These are phyloP conservation scores for Damaliscus lunatus DNA, from an alignment of 2,113 vertebrate genomes.

Conservation along the genomic window DNA sequence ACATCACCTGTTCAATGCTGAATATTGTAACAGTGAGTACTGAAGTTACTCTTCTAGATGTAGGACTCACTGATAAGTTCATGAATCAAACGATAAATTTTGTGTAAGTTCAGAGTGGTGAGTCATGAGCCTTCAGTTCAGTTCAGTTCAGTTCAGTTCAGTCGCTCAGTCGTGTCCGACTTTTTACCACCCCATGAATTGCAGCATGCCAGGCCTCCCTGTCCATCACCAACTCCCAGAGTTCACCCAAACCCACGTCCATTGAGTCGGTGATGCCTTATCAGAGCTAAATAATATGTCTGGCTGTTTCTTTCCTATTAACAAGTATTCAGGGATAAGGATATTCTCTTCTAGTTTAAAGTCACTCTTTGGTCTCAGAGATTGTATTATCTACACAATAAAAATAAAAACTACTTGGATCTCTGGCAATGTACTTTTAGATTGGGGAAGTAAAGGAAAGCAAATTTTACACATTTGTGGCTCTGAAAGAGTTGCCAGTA, in stretches of 20 bases:
- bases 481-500: slow-evolving; percentile 22
- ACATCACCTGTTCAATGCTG: background rate
- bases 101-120: background rate
- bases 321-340: background rate
- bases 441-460: background rate
- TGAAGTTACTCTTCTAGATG: slow-evolving; percentile 1
- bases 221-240: too few species aligned
- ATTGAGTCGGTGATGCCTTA: background rate
- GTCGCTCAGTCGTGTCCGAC: fast-evolving
- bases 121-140: background rate
- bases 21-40: background rate
- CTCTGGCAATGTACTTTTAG: background rate
- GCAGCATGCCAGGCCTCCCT: too few species aligned
- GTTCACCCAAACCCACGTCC: too few species aligned
- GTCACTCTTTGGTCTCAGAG: background rate
- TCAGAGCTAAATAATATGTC: background rate
- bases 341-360: background rate
- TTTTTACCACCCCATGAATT: too few species aligned
- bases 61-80: background rate
- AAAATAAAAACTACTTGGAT: background rate
- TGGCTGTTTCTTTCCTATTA: background rate
- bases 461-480: background rate
- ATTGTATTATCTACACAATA: background rate
- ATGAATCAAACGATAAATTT: slow-evolving; percentile 31
- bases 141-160: background rate